phyloP scores from a whole-genome alignment of 1,140 invertebrate species.

The Ylistrum balloti region DNA sequence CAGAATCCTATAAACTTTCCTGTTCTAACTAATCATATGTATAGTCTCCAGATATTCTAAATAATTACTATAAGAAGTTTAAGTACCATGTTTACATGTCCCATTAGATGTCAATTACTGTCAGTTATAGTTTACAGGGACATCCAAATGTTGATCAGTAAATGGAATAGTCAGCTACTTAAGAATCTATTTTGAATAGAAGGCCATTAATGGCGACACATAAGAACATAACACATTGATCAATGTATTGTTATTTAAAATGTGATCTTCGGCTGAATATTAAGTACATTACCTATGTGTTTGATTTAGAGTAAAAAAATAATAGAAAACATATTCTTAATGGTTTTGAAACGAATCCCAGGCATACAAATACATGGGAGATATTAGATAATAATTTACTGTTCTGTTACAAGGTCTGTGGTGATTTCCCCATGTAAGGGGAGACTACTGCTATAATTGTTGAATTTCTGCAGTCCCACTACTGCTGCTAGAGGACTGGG shows the following conservation, averaged over 20 bases:
- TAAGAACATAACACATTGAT: neutral
- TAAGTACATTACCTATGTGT: neutral
- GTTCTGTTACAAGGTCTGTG: neutral
- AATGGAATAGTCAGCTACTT: slow-evolving; percentile 11
- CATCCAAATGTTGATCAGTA: neutral
- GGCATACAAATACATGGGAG: no score
- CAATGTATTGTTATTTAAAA: no score
- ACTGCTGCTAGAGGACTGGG: slow-evolving; percentile 64
- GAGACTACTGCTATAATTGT: neutral
- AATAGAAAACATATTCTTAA: neutral
- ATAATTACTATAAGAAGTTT: no score
- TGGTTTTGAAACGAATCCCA: neutral
- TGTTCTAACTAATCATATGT: no score
- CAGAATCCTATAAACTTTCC: no score
- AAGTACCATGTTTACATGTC: no score
- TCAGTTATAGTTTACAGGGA: no score
- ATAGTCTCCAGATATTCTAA: no score
- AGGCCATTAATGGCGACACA: neutral
- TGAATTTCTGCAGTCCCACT: neutral
- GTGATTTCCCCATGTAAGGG: neutral
- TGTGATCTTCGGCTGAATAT: no score
- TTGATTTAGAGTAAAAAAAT: neutral
- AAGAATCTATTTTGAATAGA: neutral
- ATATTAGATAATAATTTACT: no score
- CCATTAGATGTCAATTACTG: no score